A percentile compares a stretch with the other conserved stretches of the same genome.
These are phyloP conservation scores for Vireo griseus DNA, from an alignment of 2,797 vertebrate genomes.

Conservation along the genomic window DNA sequence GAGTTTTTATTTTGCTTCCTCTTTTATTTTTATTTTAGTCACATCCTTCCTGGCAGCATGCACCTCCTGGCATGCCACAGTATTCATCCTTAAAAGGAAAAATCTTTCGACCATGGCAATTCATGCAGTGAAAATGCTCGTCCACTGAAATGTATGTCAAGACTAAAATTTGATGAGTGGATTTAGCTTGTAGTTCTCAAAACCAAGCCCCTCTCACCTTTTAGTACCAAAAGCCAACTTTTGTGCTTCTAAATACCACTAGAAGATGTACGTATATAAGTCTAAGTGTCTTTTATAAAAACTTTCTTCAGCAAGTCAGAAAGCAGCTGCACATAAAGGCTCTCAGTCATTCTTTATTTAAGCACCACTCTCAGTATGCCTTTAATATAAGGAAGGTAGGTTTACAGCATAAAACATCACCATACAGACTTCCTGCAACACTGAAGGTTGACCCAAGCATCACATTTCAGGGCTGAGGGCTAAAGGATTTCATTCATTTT, in stretches of 20 bases:
- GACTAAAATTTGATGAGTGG: background rate
- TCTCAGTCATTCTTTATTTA: slow-evolving; percentile 25
- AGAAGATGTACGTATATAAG: background rate
- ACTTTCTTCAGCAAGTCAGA: background rate
- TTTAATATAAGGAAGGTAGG: slow-evolving; percentile 32
- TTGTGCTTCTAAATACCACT: background rate
- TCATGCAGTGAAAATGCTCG: background rate
- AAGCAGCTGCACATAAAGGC: background rate
- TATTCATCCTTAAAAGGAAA: background rate
- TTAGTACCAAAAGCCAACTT: background rate
- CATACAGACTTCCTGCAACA: slow-evolving; percentile 27
- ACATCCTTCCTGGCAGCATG: background rate
- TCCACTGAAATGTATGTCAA: background rate
- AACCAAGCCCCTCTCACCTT: background rate
- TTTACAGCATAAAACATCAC: slow-evolving; percentile 41
- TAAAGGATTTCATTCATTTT: slow-evolving; percentile 59
- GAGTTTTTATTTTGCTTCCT: background rate
- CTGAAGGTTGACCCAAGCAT: slow-evolving; percentile 37
- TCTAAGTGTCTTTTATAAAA: background rate
- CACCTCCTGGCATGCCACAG: background rate
- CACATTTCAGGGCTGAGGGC: slow-evolving; percentile 31
- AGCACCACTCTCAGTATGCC: background rate
- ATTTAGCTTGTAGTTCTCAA: background rate
- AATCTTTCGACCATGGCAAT: background rate
- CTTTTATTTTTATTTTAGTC: background rate